A percentile compares a stretch with the other conserved stretches of the same genome.
Conservation (phyloP, 2,113 vertebrate species). For the Sorex fumeus region DNA sequence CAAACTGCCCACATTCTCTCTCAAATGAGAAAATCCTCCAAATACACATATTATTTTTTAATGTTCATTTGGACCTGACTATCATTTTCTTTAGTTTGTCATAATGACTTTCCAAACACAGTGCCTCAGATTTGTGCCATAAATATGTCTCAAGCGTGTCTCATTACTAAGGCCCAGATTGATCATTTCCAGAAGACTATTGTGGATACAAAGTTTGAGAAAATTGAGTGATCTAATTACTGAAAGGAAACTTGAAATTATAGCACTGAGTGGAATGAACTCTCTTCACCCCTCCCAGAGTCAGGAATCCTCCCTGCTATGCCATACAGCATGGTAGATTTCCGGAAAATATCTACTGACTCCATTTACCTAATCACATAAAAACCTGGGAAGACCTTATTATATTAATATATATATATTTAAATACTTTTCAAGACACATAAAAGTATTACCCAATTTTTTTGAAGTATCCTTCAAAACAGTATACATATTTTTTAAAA, state of each 20-base stretch:
- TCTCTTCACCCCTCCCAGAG: neutral
- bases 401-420: too few relatives aligned
- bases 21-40: neutral
- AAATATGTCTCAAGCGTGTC: neutral
- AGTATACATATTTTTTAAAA: constrained; percentile 13
- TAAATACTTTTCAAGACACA: too few relatives aligned
- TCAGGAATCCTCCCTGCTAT: neutral
- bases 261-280: neutral
- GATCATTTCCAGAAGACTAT: neutral
- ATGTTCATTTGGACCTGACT: neutral
- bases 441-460: neutral
- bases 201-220: neutral
- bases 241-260: constrained; percentile 10
- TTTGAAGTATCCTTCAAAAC: too few relatives aligned
- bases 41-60: neutral
- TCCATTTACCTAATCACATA: neutral
- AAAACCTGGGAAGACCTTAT: neutral
- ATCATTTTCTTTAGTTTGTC: neutral
- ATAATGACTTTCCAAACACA: neutral
- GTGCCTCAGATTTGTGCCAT: neutral
- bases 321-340: neutral
- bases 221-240: neutral
- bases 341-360: neutral
- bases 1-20: neutral
- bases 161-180: neutral